These are phyloP conservation scores for Procambarus clarkii DNA, from an alignment of 1,140 invertebrate species.

Conservation along the genomic window DNA sequence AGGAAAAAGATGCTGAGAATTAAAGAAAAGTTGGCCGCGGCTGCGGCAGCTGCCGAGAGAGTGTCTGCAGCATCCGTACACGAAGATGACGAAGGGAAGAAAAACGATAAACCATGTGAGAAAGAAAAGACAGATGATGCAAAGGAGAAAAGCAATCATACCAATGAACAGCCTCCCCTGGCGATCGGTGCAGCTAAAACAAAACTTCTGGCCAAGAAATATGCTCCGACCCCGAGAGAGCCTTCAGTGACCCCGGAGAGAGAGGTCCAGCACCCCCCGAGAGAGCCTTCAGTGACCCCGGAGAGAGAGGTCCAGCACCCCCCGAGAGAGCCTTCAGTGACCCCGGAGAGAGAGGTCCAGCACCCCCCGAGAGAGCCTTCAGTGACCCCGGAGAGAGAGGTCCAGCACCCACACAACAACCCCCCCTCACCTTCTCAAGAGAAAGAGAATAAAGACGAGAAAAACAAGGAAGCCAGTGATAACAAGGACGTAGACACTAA, in stretches of 20 bases:
- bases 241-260: constrained; percentile 39
- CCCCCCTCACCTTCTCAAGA: neutral
- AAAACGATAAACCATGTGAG: constrained; percentile 21
- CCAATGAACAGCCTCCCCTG: neutral
- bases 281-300: constrained; percentile 37
- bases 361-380: constrained; percentile 38
- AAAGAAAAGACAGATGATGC: constrained; percentile 29
- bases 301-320: constrained; percentile 47
- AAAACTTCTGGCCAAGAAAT: neutral
- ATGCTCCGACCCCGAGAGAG: constrained; percentile 7
- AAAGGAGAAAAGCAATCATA: neutral
- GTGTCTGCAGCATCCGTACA: neutral
- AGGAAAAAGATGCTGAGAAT: constrained; percentile 27
- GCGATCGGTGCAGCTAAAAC: neutral
- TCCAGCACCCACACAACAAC: neutral
- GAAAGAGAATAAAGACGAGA: neutral
- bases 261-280: neutral
- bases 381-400: constrained; percentile 31
- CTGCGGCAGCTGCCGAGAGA: constrained; percentile 14
- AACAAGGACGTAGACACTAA: neutral
- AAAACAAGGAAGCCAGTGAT: neutral
- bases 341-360: constrained; percentile 41
- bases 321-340: constrained; percentile 29
- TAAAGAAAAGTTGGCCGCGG: constrained; percentile 39
- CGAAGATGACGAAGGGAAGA: neutral